Base-by-base conservation (phyloP, 1,140 invertebrate genomes). In the Drosophila paulistorum region DNA sequence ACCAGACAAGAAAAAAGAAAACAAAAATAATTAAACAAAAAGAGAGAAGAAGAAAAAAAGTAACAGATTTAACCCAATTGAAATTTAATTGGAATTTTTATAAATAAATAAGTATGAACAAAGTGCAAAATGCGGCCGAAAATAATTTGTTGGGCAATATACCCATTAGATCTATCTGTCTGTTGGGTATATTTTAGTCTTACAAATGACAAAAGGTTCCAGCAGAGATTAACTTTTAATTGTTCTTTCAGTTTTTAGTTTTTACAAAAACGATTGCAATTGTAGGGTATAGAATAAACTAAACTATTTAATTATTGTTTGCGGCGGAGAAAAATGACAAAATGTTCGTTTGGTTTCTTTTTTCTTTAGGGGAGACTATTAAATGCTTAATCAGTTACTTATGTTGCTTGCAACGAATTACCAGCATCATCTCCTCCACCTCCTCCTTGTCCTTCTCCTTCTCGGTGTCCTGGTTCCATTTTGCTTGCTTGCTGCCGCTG, bases 51-150 rank as follows among this genome's bases (percentile, higher is more conserved):
- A 14, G 1, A 17, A 14, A 45, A 14, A 45, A 14, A 14, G 4
- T 6, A n/a, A 11, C 20, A 11, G 7, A 10, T 51, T 9, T 23
- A 11, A 51, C 9, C 68, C 76, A 76, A 76, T 76, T 76, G 74
- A 76, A 76, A 69, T 76, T 76, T 76, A 76, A 76, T 76, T 76
- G 73, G 76, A 76, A 76, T 76, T 65, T 69, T 45, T 10, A 26
- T 33, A 10, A 33, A 30, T 48, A 26, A 14, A 17, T 33, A 20
- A 60, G 3, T n/a, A 59, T 10, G n/a, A 2, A 39, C 37, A 39
- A 35, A 59, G 30, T 35, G 30, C n/a, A 33, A 58, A 30, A 35
- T 58, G 13, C 7, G n/a, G 17, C 14, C 41, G 37, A 45, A 45
- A 45, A 14, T 45, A n/a, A 45, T 45, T 45, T 45, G n/a, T 14